Evolutionary conservation across 23 tunicate species (phyloP).

Genomic region (Trididemnum miniatum): DNA sequence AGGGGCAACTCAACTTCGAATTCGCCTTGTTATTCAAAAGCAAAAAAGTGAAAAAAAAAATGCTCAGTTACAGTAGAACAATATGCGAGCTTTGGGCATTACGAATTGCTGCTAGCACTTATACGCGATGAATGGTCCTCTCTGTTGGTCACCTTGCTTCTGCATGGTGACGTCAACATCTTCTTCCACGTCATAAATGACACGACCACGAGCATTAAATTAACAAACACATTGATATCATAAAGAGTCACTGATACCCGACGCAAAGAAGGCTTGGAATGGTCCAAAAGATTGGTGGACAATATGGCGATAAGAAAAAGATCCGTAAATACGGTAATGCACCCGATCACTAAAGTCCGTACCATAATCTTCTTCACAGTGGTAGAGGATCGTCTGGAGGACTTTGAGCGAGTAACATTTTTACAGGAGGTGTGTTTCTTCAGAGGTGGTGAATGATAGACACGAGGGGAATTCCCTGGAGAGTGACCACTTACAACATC

Average conservation of each 20-base stretch:
- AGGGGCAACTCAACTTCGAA: too few relatives aligned
- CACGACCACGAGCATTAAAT: slow-evolving; percentile 2
- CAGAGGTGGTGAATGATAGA: not conserved
- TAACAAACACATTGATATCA: slow-evolving; percentile 22
- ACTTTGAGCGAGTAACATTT: too few relatives aligned
- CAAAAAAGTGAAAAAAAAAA: too few relatives aligned
- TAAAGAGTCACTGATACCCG: slow-evolving; percentile 11
- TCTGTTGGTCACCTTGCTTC: not conserved
- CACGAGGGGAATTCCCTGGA: not conserved
- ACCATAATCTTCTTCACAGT: slow-evolving; percentile 1
- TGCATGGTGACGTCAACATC: slow-evolving; percentile 28
- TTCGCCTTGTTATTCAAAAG: too few relatives aligned
- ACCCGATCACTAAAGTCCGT: not conserved
- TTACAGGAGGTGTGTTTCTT: not conserved
- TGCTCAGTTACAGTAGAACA: too few relatives aligned
- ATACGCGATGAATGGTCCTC: not conserved
- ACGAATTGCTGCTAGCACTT: not conserved
- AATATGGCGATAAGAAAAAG: not conserved
- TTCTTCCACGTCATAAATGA: slow-evolving; percentile 10
- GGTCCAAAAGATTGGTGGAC: not conserved
- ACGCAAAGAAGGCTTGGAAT: not conserved
- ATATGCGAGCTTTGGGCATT: too few relatives aligned
- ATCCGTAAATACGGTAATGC: not conserved
- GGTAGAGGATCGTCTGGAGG: not conserved
- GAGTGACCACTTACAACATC: not conserved